Percentiles rank a stretch among this genome's conserved stretches.
Conservation (phyloP, 2,888 invertebrate genomes). For the Stenichneumon culpator region DNA sequence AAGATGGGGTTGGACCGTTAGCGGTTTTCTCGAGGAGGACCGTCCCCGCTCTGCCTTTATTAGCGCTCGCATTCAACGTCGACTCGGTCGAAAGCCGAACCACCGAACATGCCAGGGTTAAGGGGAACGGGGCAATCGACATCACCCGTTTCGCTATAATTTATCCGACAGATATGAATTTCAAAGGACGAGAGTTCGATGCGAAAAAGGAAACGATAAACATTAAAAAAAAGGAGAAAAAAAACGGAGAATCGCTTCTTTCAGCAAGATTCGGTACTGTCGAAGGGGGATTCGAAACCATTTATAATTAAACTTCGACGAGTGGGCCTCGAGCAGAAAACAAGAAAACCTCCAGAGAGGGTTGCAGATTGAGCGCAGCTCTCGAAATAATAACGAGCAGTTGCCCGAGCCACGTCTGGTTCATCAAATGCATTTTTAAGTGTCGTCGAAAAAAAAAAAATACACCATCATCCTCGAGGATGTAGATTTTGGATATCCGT, state of each 20-base stretch:
- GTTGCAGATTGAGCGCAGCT: background rate
- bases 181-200: slow-evolving; percentile 4
- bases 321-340: background rate
- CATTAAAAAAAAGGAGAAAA: background rate
- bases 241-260: background rate
- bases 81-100: slow-evolving; percentile 6
- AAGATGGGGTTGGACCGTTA: slow-evolving; percentile 36
- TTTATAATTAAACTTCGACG: slow-evolving; percentile 33
- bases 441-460: background rate
- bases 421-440: slow-evolving; percentile 24
- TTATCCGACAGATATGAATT: slow-evolving; percentile 7
- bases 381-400: slow-evolving; percentile 23
- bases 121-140: slow-evolving; percentile 32
- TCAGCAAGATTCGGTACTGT: slow-evolving; percentile 18
- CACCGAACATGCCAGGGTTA: background rate
- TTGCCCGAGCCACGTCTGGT: background rate
- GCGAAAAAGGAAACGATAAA: background rate
- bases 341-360: background rate
- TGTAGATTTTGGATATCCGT: background rate
- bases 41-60: slow-evolving; percentile 28
- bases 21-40: slow-evolving; percentile 44
- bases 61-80: slow-evolving; percentile 50
- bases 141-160: slow-evolving; percentile 7
- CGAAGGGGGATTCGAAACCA: slow-evolving; percentile 25
- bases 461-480: background rate